Evolutionary conservation across 2,113 vertebrate species (phyloP).

Genomic region (Saccopteryx bilineata): DNA sequence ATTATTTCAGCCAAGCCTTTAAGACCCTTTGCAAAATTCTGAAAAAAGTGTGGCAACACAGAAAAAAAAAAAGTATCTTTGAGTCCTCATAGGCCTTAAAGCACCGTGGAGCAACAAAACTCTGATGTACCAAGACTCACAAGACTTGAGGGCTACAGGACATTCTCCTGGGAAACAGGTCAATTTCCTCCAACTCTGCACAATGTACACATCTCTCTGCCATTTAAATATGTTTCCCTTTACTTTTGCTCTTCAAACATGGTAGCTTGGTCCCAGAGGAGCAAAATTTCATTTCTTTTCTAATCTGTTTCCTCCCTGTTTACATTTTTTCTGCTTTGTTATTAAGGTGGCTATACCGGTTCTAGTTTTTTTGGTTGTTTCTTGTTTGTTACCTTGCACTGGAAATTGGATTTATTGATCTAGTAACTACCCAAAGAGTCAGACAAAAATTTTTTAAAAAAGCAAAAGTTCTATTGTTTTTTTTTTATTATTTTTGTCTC

Average conservation of each 20-base stretch:
- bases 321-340: constrained; percentile 35
- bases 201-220: neutral
- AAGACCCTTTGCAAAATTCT: neutral
- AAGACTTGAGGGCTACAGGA: fast-evolving
- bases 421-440: constrained; percentile 30
- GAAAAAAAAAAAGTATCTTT: neutral
- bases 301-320: neutral
- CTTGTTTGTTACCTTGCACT: constrained; percentile 51
- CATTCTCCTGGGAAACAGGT: neutral
- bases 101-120: neutral
- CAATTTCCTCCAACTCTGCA: neutral
- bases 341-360: constrained; percentile 2
- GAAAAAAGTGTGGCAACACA: neutral
- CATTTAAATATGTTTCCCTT: neutral
- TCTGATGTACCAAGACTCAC: too few relatives aligned
- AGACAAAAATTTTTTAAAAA: neutral
- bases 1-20: neutral
- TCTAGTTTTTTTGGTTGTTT: neutral
- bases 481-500: constrained; percentile 60
- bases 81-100: neutral
- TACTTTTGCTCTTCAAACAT: neutral
- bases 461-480: constrained; percentile 20
- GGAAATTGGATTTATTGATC: constrained; percentile 75
- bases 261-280: constrained; percentile 22
- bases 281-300: constrained; percentile 70